A percentile compares a stretch with the other conserved stretches of the same genome.
Evolutionary conservation across 2,888 invertebrate genomes (phyloP).

Genomic region (Drosophila algonquin): DNA sequence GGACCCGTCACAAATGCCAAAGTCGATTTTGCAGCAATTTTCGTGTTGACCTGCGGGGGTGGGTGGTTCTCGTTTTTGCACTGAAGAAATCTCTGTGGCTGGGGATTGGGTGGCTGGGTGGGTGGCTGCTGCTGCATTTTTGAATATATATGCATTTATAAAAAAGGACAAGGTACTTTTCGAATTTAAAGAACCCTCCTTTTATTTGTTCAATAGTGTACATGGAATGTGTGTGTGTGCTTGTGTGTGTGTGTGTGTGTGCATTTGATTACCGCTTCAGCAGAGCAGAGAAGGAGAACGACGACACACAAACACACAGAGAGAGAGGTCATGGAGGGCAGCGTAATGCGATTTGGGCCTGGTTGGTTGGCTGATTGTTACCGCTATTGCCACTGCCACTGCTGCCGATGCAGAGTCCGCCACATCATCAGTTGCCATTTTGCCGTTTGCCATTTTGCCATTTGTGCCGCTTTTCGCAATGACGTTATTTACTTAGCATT

Average conservation of each 20-base stretch:
- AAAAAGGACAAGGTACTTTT: slow-evolving; percentile 1
- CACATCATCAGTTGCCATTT: slow-evolving; percentile 64
- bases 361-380: slow-evolving; percentile 66
- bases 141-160: slow-evolving; percentile 8
- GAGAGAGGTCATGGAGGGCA: slow-evolving; percentile 12
- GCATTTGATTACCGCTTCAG: slow-evolving; percentile 38
- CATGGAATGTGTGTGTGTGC: slow-evolving; percentile 17
- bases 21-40: slow-evolving; percentile 42
- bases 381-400: slow-evolving; percentile 27
- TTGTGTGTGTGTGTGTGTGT: slow-evolving; percentile 25
- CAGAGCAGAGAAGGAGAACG: not conserved
- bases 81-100: not conserved
- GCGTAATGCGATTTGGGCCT: slow-evolving; percentile 60
- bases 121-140: slow-evolving; percentile 5
- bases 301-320: slow-evolving; percentile 4
- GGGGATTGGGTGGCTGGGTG: not conserved
- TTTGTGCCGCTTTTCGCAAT: slow-evolving; percentile 36
- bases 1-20: slow-evolving; percentile 52
- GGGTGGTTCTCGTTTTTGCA: not conserved
- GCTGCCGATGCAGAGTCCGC: slow-evolving; percentile 41
- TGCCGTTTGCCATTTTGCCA: slow-evolving; percentile 20
- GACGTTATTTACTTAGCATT: slow-evolving; percentile 58
- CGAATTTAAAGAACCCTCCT: slow-evolving; percentile 23
- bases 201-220: slow-evolving; percentile 13
- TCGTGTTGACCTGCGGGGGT: slow-evolving; percentile 23